phyloP scores from a whole-genome alignment of 2,888 invertebrate species.

The Xestia c-nigrum region DNA sequence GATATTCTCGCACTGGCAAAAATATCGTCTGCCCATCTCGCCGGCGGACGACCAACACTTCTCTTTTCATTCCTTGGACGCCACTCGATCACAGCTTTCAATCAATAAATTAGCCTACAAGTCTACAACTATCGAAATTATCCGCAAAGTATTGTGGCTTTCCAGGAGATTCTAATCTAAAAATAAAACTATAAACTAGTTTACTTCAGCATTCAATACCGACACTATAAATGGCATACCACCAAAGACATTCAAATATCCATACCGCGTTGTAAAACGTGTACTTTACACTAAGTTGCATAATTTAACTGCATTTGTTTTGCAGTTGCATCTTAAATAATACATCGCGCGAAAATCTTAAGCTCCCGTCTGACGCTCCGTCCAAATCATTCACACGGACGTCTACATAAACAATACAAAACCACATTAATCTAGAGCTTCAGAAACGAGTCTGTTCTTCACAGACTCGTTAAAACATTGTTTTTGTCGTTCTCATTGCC shows the following conservation, averaged over 20 bases:
- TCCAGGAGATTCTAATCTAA: background rate
- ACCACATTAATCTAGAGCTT: slow-evolving; percentile 63
- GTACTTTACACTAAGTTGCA: background rate
- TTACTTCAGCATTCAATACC: background rate
- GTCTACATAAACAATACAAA: slow-evolving; percentile 59
- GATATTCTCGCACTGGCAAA: too few relatives aligned
- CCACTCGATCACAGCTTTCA: too few relatives aligned
- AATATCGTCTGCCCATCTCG: too few relatives aligned
- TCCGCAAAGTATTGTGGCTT: background rate
- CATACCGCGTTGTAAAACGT: background rate
- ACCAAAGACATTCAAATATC: too few relatives aligned
- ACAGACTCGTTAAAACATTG: slow-evolving; percentile 50
- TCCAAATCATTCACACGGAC: slow-evolving; percentile 26
- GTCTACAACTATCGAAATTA: background rate
- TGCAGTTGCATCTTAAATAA: slow-evolving; percentile 19
- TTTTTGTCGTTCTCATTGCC: slow-evolving; percentile 62
- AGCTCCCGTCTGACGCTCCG: background rate
- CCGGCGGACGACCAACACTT: too few relatives aligned
- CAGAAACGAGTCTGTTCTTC: slow-evolving; percentile 49
- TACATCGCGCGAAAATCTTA: slow-evolving; percentile 19
- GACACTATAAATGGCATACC: background rate
- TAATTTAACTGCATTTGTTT: background rate
- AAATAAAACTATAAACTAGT: background rate
- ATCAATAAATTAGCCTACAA: too few relatives aligned
- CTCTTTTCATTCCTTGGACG: too few relatives aligned